These are phyloP conservation scores for Rosalia funebris DNA, from an alignment of 2,888 invertebrate species.

Conservation along the genomic window DNA sequence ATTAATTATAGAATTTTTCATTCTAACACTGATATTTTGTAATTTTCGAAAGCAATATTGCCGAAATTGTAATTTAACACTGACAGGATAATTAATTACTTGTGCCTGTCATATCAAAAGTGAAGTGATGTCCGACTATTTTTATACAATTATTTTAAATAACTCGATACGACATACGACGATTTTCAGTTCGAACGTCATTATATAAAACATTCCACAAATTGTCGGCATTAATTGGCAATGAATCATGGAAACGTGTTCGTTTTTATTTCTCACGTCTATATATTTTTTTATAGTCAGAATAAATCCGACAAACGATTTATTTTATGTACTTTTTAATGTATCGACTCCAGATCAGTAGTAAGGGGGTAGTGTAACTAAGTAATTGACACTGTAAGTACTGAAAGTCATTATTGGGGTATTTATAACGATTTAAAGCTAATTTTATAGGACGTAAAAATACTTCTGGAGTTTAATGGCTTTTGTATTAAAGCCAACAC, in stretches of 20 bases:
- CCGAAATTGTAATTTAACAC: neutral
- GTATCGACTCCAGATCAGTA: neutral
- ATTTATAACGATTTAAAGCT: conserved; percentile 1
- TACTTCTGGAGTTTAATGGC: conserved; percentile 2
- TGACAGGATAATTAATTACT: neutral
- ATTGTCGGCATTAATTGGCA: neutral
- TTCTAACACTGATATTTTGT: too few species aligned
- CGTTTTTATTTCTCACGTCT: neutral
- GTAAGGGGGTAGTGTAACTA: neutral
- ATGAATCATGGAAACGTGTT: neutral
- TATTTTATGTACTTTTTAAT: neutral
- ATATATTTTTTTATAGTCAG: conserved; percentile 2
- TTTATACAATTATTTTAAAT: too few species aligned
- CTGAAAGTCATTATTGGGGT: neutral
- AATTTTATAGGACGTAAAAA: conserved; percentile 8
- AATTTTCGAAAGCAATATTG: too few species aligned
- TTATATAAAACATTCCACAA: neutral
- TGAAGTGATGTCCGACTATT: too few species aligned
- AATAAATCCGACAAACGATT: neutral
- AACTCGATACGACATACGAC: too few species aligned
- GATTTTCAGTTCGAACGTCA: too few species aligned
- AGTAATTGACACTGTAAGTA: neutral
- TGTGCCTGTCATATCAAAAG: neutral
- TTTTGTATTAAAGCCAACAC: neutral
- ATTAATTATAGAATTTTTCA: neutral